Percentiles rank a stretch among this genome's conserved stretches.
Evolutionary conservation across 2,888 invertebrate species (phyloP).

Genomic region (Andrena marginata): DNA sequence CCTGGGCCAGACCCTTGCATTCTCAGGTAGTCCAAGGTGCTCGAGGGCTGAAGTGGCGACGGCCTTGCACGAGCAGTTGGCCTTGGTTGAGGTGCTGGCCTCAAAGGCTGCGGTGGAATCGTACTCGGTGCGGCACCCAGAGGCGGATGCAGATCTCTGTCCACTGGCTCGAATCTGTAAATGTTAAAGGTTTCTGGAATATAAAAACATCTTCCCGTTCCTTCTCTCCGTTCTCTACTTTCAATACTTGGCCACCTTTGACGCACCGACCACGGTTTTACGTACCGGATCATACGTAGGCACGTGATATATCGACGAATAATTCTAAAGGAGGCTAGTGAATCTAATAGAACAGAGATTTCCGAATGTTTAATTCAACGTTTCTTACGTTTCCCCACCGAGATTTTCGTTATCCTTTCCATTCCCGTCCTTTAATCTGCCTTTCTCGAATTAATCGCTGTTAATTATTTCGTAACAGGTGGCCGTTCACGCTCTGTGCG

Average conservation of each 20-base stretch:
- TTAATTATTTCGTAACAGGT: constrained; percentile 18
- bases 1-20: constrained; percentile 79
- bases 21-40: constrained; percentile 77
- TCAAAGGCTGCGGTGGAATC: constrained; percentile 89
- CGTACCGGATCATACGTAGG: too few species aligned
- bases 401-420: background rate
- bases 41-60: constrained; percentile 79
- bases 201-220: background rate
- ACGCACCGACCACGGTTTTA: too few species aligned
- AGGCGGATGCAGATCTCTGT: constrained; percentile 82
- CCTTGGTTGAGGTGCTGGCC: constrained; percentile 87
- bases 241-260: background rate
- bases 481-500: background rate
- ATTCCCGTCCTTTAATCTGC: background rate
- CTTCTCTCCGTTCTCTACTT: background rate
- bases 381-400: too few species aligned
- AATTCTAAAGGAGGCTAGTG: too few species aligned
- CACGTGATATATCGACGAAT: too few species aligned
- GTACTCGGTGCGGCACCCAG: constrained; percentile 66
- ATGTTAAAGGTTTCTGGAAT: background rate
- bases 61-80: constrained; percentile 81
- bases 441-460: background rate
- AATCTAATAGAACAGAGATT: too few species aligned
- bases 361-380: too few species aligned
- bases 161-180: constrained; percentile 82